Evolutionary conservation across 2,113 vertebrate genomes (phyloP).

Genomic region (Salminus brasiliensis): DNA sequence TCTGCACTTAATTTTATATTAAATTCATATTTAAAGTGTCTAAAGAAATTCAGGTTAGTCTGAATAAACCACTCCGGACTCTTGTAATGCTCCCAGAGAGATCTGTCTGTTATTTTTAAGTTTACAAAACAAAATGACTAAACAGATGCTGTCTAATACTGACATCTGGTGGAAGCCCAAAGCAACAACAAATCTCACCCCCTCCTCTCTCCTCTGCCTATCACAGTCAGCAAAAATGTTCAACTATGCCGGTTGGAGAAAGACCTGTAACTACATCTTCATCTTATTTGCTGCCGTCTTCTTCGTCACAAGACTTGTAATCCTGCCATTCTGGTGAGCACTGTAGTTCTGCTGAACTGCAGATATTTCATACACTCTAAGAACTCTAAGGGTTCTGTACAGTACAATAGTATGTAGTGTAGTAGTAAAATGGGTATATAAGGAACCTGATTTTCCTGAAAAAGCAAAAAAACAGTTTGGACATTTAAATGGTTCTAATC

Average conservation of each 20-base stretch:
- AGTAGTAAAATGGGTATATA: no score
- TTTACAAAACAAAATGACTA: background rate
- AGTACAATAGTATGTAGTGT: no score
- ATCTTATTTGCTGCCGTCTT: constrained; percentile 87
- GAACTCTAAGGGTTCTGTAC: no score
- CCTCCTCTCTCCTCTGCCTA: background rate
- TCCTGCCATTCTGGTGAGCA: constrained; percentile 93
- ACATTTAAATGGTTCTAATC: no score
- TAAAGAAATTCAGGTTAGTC: no score
- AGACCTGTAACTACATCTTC: constrained; percentile 91
- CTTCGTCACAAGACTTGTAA: constrained; percentile 88
- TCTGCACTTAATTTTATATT: no score
- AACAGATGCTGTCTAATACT: background rate
- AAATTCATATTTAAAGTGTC: no score
- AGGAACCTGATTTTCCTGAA: no score
- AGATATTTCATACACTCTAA: background rate
- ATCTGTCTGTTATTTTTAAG: no score
- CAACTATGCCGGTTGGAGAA: constrained; percentile 94
- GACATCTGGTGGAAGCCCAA: constrained; percentile 8
- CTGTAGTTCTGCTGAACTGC: background rate
- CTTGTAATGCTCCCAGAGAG: no score
- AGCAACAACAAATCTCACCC: background rate
- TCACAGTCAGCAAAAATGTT: constrained; percentile 91
- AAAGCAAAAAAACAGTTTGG: no score
- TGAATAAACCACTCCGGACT: no score